Evolutionary conservation across 2,797 vertebrate species (phyloP).

Genomic region (Leuciscus waleckii): DNA sequence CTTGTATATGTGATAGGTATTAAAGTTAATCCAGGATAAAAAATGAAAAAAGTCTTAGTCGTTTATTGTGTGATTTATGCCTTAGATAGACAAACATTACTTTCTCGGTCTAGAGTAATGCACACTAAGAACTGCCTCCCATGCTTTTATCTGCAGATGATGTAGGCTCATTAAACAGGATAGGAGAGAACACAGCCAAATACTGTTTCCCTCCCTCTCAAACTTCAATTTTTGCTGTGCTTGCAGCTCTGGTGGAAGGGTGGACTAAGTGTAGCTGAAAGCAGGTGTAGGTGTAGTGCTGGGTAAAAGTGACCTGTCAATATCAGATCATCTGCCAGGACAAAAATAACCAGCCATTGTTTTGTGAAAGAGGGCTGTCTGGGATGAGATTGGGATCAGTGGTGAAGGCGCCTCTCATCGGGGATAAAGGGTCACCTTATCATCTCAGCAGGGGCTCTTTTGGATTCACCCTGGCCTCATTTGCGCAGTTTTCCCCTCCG

Average conservation of each 20-base stretch:
- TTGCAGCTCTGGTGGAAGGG: neutral
- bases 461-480: conserved; percentile 53
- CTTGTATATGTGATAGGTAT: conserved; percentile 24
- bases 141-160: conserved; percentile 17
- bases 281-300: neutral
- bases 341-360: conserved; percentile 45
- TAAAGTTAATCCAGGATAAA: conserved; percentile 24
- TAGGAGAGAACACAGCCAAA: neutral
- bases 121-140: neutral
- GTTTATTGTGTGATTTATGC: conserved; percentile 2
- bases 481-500: conserved; percentile 43
- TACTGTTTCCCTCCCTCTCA: neutral
- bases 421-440: conserved; percentile 60
- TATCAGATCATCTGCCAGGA: conserved; percentile 35
- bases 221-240: neutral
- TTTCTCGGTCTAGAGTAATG: conserved; percentile 7
- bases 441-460: conserved; percentile 60
- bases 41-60: neutral
- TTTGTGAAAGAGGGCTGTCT: conserved; percentile 39
- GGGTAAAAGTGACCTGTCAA: conserved; percentile 5
- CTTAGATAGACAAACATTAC: conserved; percentile 27
- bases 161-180: conserved; percentile 14
- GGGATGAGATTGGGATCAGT: conserved; percentile 58
- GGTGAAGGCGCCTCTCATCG: conserved; percentile 36
- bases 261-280: neutral